Evolutionary conservation across 2,888 invertebrate species (phyloP), one percentile per base, ranked within the genome.

Genomic region (Heteromyza rotundicornis): DNA sequence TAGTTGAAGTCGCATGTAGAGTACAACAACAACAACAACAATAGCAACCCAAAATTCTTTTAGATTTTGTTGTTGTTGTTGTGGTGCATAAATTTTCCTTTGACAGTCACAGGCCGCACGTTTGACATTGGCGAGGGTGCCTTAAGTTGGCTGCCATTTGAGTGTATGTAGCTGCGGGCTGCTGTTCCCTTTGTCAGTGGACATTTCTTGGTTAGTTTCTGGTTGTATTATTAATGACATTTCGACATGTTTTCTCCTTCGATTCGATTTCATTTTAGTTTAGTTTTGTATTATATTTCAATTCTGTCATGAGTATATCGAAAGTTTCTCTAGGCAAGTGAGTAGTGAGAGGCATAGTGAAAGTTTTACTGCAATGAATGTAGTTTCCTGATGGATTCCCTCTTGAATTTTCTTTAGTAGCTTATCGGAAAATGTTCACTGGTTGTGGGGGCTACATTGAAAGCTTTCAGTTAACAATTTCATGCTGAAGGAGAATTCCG

Each of bases 171-270:
- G 44, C 64, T 64, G 59, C 55, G 36, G 57, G 59, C n/a, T n/a
- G n/a, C 20, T 52, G 57, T 53, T 69, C 73, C 68, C 68, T 63
- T 49, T 51, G 53, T 59, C 54, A 16, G 50, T 36, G 22, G 59
- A n/a, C n/a, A n/a, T 22, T n/a, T 50, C 35, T 23, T 55, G 59
- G 52, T 17, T 20, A 64, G 59, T 56, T 44, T 56, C 66, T 65
- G 65, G 49, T 66, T 75, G 64, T 72, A 74, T 77, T 78, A 78
- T 76, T 76, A 76, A 76, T 76, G 77, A 71, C 69, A 68, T 65
- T 63, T 66, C 70, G 74, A 72, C 77, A 76, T 76, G 78, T 73
- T 54, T 59, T 17, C 20, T n/a, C n/a, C n/a, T 20, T 47, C 47
- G 20, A 19, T 17, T 47, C 19, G n/a, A 2, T 47, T 47, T 47